phyloP scores from a whole-genome alignment of 1,140 invertebrate species.

The Orius insidiosus region DNA sequence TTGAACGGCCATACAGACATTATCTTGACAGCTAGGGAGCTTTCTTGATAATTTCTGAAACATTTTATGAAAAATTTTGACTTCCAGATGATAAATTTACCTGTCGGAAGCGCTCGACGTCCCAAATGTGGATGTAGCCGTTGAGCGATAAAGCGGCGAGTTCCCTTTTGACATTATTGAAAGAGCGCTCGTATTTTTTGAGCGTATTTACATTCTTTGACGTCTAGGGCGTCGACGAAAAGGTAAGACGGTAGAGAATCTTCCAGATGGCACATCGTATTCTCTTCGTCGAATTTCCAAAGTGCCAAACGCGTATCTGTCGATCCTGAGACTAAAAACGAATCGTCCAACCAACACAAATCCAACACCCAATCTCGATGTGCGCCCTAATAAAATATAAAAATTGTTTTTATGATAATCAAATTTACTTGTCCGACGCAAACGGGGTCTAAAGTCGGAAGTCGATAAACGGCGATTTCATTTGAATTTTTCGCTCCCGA shows the following conservation, averaged over 20 bases:
- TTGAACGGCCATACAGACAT: constrained; percentile 78
- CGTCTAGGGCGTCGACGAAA: constrained; percentile 45
- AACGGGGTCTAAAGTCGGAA: constrained; percentile 85
- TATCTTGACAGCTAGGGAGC: constrained; percentile 75
- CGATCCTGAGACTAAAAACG: constrained; percentile 84
- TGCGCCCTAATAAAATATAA: constrained; percentile 26
- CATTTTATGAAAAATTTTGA: neutral
- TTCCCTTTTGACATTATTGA: constrained; percentile 70
- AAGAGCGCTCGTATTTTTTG: constrained; percentile 74
- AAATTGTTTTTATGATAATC: neutral
- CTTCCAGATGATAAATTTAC: constrained; percentile 22
- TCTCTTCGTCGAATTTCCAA: constrained; percentile 42
- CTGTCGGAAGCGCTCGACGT: constrained; percentile 66
- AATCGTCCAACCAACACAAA: constrained; percentile 89
- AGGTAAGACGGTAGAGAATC: constrained; percentile 19
- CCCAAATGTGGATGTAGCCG: constrained; percentile 80
- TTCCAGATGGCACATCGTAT: constrained; percentile 4
- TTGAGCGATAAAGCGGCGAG: constrained; percentile 83
- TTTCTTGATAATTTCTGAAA: constrained; percentile 64
- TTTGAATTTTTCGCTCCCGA: constrained; percentile 83
- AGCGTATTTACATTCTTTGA: constrained; percentile 53
- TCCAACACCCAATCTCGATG: constrained; percentile 93
- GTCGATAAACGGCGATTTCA: constrained; percentile 79
- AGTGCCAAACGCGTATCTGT: constrained; percentile 71
- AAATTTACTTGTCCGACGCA: constrained; percentile 67